Conservation (phyloP, 2,113 vertebrate species). For the Pelodiscus sinensis region DNA sequence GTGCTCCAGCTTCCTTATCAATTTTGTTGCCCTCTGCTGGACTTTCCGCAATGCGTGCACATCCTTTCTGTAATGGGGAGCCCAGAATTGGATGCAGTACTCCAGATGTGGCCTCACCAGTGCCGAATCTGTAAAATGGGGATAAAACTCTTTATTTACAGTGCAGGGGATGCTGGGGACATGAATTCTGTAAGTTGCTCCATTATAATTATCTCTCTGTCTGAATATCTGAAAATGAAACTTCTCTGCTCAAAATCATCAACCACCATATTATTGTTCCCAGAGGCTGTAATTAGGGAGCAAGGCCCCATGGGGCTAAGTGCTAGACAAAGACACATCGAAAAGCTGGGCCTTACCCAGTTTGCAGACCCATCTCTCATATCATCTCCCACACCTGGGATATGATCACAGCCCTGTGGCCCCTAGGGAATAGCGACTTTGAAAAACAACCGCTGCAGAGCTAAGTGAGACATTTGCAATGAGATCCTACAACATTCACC, state of each 20-base stretch:
- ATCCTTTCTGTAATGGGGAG: no score
- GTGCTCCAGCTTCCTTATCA: no score
- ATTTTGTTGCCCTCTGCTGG: no score
- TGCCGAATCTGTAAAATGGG: not conserved
- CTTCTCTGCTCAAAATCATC: not conserved
- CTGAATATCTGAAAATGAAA: not conserved
- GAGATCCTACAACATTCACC: no score
- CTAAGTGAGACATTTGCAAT: no score
- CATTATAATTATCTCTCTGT: not conserved
- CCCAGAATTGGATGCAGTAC: no score
- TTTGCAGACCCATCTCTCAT: not conserved
- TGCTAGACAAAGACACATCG: not conserved
- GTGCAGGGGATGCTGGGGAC: not conserved
- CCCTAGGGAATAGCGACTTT: not conserved
- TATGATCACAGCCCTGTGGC: not conserved
- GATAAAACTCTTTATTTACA: not conserved
- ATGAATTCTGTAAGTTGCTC: not conserved
- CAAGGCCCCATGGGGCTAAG: not conserved
- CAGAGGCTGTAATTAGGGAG: not conserved
- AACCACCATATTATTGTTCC: not conserved
- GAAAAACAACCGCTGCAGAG: no score
- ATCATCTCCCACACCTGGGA: not conserved
- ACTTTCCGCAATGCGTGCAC: no score
- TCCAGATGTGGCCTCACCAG: no score
- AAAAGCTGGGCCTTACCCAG: not conserved